phyloP scores from a whole-genome alignment of 2,797 vertebrate species.

The Alectoris magna region DNA sequence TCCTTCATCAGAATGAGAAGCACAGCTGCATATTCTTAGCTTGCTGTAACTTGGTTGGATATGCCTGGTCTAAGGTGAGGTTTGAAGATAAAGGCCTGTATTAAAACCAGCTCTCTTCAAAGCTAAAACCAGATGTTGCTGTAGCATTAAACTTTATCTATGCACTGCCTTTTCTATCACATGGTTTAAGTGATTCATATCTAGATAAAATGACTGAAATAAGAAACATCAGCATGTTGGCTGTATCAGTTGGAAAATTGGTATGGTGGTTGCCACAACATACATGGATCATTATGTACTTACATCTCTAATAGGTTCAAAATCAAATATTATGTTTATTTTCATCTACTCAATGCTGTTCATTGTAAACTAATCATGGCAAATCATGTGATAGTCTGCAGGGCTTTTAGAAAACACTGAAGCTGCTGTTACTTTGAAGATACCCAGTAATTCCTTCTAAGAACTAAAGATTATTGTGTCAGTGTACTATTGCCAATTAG shows the following conservation, averaged over 20 bases:
- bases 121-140: not conserved
- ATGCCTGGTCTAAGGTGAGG: too few relatives aligned
- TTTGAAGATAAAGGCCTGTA: not conserved
- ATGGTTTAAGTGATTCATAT: not conserved
- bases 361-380: not conserved
- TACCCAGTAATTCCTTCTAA: not conserved
- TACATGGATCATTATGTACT: not conserved
- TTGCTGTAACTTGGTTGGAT: too few relatives aligned
- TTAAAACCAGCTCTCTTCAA: not conserved
- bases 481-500: not conserved
- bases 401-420: not conserved
- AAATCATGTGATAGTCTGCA: not conserved
- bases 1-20: too few relatives aligned
- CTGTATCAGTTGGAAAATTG: not conserved
- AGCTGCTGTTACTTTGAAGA: not conserved
- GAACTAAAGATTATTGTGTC: not conserved
- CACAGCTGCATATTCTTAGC: too few relatives aligned
- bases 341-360: not conserved
- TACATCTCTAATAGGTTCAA: not conserved
- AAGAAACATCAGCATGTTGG: not conserved
- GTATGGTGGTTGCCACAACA: not conserved
- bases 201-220: not conserved
- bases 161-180: not conserved
- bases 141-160: not conserved
- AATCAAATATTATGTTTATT: not conserved